These are phyloP conservation scores for Danionella dracula DNA, from an alignment of 2,797 vertebrate genomes.

Conservation along the genomic window DNA sequence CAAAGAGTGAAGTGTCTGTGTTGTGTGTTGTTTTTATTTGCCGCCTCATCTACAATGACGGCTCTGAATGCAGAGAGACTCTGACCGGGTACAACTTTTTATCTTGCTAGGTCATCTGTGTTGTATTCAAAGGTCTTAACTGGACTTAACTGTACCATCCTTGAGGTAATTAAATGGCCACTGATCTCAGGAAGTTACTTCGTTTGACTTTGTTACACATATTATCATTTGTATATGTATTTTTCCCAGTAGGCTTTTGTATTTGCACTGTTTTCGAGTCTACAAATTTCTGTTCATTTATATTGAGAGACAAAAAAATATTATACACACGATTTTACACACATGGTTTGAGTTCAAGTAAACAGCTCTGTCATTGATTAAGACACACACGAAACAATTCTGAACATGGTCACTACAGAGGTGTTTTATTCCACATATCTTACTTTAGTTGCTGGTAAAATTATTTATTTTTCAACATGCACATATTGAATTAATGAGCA, in stretches of 20 bases:
- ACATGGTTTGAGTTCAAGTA: too few relatives aligned
- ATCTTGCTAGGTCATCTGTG: background rate
- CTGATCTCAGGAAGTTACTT: background rate
- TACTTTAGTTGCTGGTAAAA: too few relatives aligned
- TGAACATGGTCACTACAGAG: too few relatives aligned
- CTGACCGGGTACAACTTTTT: conserved; percentile 8
- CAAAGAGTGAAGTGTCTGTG: background rate
- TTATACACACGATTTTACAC: too few relatives aligned
- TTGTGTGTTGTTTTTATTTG: conserved; percentile 7
- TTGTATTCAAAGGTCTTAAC: conserved; percentile 13
- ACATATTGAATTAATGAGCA: too few relatives aligned
- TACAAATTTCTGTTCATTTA: too few relatives aligned
- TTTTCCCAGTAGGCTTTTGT: background rate
- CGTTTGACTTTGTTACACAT: background rate
- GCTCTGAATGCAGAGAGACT: conserved; percentile 16
- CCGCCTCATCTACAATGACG: background rate
- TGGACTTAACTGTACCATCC: background rate
- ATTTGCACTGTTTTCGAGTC: background rate
- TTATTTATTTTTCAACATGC: too few relatives aligned
- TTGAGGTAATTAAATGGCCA: conserved; percentile 7
- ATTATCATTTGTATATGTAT: background rate
- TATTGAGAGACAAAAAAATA: too few relatives aligned
- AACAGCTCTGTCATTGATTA: too few relatives aligned
- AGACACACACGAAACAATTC: too few relatives aligned
- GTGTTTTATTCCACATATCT: too few relatives aligned